These are phyloP conservation scores for Pelvicachromis taeniatus DNA, from an alignment of 2,113 vertebrate species.

Conservation along the genomic window DNA sequence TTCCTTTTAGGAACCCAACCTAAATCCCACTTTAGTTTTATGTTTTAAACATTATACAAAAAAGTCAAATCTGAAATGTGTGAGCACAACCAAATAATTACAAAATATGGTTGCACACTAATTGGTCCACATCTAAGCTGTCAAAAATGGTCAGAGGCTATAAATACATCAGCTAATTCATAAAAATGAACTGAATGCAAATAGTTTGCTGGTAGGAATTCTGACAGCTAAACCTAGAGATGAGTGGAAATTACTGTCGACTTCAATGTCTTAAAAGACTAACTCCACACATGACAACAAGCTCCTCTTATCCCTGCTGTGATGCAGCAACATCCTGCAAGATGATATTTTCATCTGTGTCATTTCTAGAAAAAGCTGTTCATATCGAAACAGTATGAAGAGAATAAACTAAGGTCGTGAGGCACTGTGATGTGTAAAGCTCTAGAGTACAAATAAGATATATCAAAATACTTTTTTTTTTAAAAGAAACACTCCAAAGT, in stretches of 20 bases:
- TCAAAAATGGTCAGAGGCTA: not conserved
- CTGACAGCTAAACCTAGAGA: slow-evolving; percentile 51
- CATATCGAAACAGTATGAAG: not conserved
- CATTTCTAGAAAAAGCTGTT: not conserved
- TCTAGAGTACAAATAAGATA: not conserved
- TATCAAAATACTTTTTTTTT: not conserved
- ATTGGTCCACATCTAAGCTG: not conserved
- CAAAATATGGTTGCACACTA: not conserved
- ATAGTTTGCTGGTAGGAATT: slow-evolving; percentile 4
- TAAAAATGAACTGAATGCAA: not conserved
- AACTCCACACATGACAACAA: slow-evolving; percentile 48
- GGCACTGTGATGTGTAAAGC: not conserved
- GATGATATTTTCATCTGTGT: slow-evolving; percentile 28
- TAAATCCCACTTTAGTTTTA: not conserved
- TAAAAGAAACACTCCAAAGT: not conserved
- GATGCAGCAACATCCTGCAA: slow-evolving; percentile 36
- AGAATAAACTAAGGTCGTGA: not conserved
- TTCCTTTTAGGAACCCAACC: not conserved
- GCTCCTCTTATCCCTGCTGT: slow-evolving; percentile 44
- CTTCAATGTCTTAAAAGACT: slow-evolving; percentile 15
- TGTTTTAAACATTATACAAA: not conserved
- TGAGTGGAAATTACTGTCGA: slow-evolving; percentile 15
- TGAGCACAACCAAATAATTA: not conserved
- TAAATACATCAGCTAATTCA: not conserved
- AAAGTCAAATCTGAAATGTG: not conserved